phyloP scores from a whole-genome alignment of 2,888 invertebrate species.

The Eupelmus urozonus region DNA sequence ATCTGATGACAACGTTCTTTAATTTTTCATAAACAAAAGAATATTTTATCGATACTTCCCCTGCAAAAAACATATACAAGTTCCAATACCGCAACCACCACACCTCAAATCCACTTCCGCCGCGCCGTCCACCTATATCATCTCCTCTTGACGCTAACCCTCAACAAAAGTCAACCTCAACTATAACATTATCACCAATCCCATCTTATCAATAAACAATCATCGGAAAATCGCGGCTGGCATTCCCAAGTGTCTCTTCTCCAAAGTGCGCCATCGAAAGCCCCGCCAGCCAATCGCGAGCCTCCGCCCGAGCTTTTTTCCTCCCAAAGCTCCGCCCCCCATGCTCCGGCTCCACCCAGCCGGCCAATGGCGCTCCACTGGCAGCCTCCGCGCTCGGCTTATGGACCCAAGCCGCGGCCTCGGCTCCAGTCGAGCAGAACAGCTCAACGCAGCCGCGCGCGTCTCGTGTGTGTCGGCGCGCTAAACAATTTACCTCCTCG shows the following conservation, averaged over 20 bases:
- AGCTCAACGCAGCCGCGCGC: background rate
- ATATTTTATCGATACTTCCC: too few relatives aligned
- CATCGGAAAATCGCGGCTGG: background rate
- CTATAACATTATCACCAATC: background rate
- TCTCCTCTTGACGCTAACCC: too few relatives aligned
- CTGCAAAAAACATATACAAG: too few relatives aligned
- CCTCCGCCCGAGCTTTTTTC: background rate
- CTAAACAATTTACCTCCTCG: slow-evolving; percentile 66
- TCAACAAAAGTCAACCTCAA: background rate
- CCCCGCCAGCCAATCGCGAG: slow-evolving; percentile 29
- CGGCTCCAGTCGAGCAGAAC: slow-evolving; percentile 43
- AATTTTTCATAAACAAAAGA: too few relatives aligned
- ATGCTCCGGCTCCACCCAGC: slow-evolving; percentile 12
- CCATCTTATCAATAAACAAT: slow-evolving; percentile 30
- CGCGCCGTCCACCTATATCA: too few relatives aligned
- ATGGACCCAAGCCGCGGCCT: background rate
- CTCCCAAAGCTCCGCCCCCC: slow-evolving; percentile 17
- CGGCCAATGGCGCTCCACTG: slow-evolving; percentile 32
- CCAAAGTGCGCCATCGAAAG: slow-evolving; percentile 44
- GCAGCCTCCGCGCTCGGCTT: background rate
- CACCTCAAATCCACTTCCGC: too few relatives aligned
- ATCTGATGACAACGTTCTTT: too few relatives aligned
- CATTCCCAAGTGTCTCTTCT: slow-evolving; percentile 7
- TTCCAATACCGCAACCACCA: too few relatives aligned
- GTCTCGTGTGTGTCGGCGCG: slow-evolving; percentile 26